Evolutionary conservation across 1,140 invertebrate species (phyloP).

Genomic region (Tetragonula clypearis): DNA sequence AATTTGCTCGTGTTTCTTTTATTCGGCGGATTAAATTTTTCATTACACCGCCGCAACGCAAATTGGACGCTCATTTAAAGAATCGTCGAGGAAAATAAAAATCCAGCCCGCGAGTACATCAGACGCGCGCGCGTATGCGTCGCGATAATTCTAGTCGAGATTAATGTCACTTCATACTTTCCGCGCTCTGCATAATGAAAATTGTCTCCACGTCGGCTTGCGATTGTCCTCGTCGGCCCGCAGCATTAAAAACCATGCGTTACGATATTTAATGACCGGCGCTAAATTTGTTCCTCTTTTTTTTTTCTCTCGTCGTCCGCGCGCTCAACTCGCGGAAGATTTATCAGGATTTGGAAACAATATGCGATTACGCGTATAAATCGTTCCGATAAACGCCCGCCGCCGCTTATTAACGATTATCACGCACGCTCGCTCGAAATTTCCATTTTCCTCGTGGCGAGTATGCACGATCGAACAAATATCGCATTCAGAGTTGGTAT

Average conservation of each 20-base stretch:
- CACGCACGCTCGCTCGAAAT: too few relatives aligned
- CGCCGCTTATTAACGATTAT: too few relatives aligned
- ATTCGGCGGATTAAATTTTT: slow-evolving; percentile 1
- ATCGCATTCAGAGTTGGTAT: too few relatives aligned
- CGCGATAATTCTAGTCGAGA: slow-evolving; percentile 32
- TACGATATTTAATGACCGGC: not conserved
- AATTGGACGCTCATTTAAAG: not conserved
- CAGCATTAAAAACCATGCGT: not conserved
- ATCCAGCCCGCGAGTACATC: not conserved
- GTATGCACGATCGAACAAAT: too few relatives aligned
- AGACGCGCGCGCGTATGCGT: not conserved
- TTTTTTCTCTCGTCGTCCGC: not conserved
- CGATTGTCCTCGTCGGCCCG: not conserved
- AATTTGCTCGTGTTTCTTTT: not conserved
- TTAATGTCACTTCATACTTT: slow-evolving; percentile 43
- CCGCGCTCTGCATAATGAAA: slow-evolving; percentile 20
- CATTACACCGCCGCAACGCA: not conserved
- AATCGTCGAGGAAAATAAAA: slow-evolving; percentile 11
- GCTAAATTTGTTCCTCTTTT: not conserved
- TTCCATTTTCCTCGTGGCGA: too few relatives aligned
- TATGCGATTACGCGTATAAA: not conserved
- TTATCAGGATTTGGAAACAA: not conserved
- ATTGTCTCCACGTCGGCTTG: not conserved
- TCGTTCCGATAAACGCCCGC: too few relatives aligned
- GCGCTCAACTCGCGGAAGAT: not conserved